These are phyloP conservation scores for Urosaurus nigricauda DNA, from an alignment of 2,797 vertebrate genomes.

Conservation along the genomic window DNA sequence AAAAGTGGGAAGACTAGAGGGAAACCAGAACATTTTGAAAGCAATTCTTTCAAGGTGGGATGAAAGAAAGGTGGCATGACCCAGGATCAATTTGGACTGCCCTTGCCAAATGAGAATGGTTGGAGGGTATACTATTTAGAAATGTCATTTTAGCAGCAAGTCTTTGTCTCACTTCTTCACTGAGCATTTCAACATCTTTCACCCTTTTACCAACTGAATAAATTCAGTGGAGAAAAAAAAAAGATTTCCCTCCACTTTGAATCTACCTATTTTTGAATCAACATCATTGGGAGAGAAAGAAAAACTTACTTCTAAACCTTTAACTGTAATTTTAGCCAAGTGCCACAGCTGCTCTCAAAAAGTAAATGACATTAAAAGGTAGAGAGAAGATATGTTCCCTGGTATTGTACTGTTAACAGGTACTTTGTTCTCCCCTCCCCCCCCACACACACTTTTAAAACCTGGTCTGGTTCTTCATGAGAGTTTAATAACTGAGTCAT, in stretches of 20 bases:
- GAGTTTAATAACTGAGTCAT: conserved; percentile 70
- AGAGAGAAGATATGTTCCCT: conserved; percentile 45
- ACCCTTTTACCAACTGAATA: neutral
- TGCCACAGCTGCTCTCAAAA: conserved; percentile 33
- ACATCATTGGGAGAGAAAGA: neutral
- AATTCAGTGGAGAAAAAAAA: neutral
- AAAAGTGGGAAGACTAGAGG: too few species aligned
- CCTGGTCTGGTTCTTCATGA: conserved; percentile 60
- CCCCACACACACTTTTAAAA: neutral
- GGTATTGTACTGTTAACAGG: conserved; percentile 54
- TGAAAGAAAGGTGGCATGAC: too few species aligned
- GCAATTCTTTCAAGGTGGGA: too few species aligned
- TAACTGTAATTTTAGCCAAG: conserved; percentile 46
- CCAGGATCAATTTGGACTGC: too few species aligned
- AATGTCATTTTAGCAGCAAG: neutral
- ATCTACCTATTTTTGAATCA: neutral
- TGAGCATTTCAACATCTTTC: neutral
- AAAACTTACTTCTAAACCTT: conserved; percentile 11
- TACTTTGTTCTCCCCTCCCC: conserved; percentile 36
- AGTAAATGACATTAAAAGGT: conserved; percentile 45
- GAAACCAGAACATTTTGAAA: too few species aligned
- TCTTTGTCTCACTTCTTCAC: neutral
- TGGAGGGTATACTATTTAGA: neutral
- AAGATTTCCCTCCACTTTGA: neutral
- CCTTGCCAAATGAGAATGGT: neutral